Conservation (phyloP, 2,888 invertebrate species). For the Brachypalpus laphriformis region DNA sequence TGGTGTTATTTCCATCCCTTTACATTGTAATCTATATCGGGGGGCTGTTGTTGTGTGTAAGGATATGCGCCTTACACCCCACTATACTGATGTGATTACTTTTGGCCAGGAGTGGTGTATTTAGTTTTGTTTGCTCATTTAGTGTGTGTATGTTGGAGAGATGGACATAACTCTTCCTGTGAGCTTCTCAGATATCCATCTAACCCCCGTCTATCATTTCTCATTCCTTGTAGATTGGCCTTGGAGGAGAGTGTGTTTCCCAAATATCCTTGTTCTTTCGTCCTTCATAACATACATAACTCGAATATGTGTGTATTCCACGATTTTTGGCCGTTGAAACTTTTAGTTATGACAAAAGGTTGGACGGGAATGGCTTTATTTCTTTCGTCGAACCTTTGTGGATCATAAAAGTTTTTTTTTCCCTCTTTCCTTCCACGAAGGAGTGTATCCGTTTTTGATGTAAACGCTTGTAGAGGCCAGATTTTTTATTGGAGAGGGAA, state of each 20-base stretch:
- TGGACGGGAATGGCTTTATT: conserved; percentile 65
- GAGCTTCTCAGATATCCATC: conserved; percentile 42
- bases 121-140: conserved; percentile 73
- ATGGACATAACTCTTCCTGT: conserved; percentile 60
- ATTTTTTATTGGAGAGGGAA: conserved; percentile 42
- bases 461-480: conserved; percentile 37
- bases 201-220: conserved; percentile 9
- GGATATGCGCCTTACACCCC: conserved; percentile 1
- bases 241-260: conserved; percentile 25
- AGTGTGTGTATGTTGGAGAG: conserved; percentile 22
- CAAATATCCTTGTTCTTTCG: conserved; percentile 18
- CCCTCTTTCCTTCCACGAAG: background rate
- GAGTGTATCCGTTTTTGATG: conserved; percentile 37
- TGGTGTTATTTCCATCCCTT: conserved; percentile 50
- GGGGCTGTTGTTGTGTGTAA: background rate
- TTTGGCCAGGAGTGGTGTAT: conserved; percentile 67
- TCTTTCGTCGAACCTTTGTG: conserved; percentile 63
- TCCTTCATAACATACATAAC: conserved; percentile 39
- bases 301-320: conserved; percentile 33
- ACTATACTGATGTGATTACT: conserved; percentile 70
- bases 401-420: conserved; percentile 58
- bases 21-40: conserved; percentile 59
- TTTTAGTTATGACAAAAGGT: conserved; percentile 71
- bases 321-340: conserved; percentile 58
- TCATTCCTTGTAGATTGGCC: background rate